phyloP scores from a whole-genome alignment of 2,888 invertebrate species.

The Dryadula phaetusa region DNA sequence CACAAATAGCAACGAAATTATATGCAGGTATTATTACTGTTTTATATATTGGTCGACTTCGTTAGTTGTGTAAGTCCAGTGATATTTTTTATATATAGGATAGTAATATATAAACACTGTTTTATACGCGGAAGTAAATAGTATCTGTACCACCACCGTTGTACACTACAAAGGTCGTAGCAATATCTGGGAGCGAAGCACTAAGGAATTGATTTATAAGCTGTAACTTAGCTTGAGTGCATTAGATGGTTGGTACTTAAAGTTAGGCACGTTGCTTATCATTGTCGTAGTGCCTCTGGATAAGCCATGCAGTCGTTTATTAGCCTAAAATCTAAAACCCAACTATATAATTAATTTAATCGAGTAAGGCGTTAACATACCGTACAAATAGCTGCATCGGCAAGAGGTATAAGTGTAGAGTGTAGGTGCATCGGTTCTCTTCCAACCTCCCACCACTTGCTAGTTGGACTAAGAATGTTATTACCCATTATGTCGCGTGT shows the following conservation, averaged over 20 bases:
- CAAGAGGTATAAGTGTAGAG: conserved; percentile 57
- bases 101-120: conserved; percentile 22
- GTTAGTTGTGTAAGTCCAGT: conserved; percentile 39
- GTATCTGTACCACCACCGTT: conserved; percentile 44
- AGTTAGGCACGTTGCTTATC: conserved; percentile 64
- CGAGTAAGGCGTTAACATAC: conserved; percentile 27
- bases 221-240: conserved; percentile 72
- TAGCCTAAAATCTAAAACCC: conserved; percentile 30
- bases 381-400: conserved; percentile 41
- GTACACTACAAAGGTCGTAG: conserved; percentile 45
- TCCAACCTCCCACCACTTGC: conserved; percentile 72
- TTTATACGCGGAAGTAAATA: conserved; percentile 14
- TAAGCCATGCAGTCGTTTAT: conserved; percentile 40
- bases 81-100: conserved; percentile 38
- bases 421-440: conserved; percentile 61
- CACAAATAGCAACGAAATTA: conserved; percentile 35
- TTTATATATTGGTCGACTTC: conserved; percentile 32
- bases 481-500: conserved; percentile 52
- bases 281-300: conserved; percentile 49
- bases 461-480: conserved; percentile 70
- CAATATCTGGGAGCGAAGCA: conserved; percentile 67
- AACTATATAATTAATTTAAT: conserved; percentile 23
- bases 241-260: conserved; percentile 71
- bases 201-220: conserved; percentile 80
- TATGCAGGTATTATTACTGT: conserved; percentile 22